A percentile compares a stretch with the other conserved stretches of the same genome.
Evolutionary conservation across 1,140 invertebrate species (phyloP).

Genomic region (Drosophila kurseongensis): DNA sequence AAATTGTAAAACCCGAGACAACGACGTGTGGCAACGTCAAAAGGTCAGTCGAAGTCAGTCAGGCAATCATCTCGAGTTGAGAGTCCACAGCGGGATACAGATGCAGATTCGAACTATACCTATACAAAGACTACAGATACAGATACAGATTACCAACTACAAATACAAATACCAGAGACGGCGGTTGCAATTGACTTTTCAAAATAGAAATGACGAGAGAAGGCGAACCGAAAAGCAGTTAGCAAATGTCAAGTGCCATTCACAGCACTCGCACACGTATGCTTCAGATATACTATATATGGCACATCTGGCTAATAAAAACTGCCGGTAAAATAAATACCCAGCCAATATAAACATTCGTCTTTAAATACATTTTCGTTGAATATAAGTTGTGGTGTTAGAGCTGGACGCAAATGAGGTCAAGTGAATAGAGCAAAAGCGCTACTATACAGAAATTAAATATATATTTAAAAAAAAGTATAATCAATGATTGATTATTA

Average conservation of each 20-base stretch:
- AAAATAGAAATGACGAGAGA: conserved; percentile 73
- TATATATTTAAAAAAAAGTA: too few species aligned
- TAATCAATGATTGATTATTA: too few species aligned
- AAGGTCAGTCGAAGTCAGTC: conserved; percentile 37
- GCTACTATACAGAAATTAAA: too few species aligned
- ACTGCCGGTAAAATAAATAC: conserved; percentile 24
- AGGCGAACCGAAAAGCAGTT: conserved; percentile 35
- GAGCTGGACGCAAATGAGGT: background rate
- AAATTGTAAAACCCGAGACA: conserved; percentile 7
- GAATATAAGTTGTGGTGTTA: conserved; percentile 6
- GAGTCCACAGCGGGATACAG: conserved; percentile 7
- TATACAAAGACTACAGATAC: conserved; percentile 8
- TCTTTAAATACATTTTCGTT: conserved; percentile 21
- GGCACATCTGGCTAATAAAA: conserved; percentile 46
- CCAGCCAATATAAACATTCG: conserved; percentile 19
- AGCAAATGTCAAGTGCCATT: conserved; percentile 71
- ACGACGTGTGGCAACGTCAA: conserved; percentile 41
- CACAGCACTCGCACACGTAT: conserved; percentile 14
- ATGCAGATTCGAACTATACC: background rate
- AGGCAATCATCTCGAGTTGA: conserved; percentile 25
- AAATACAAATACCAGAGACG: conserved; percentile 5
- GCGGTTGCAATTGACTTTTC: conserved; percentile 40
- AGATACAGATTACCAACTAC: background rate
- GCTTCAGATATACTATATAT: conserved; percentile 17
- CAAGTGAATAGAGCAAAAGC: background rate